Evolutionary conservation across 1,140 invertebrate genomes (phyloP), one percentile per base, ranked within the genome.

Genomic region (Phthorimaea operculella): DNA sequence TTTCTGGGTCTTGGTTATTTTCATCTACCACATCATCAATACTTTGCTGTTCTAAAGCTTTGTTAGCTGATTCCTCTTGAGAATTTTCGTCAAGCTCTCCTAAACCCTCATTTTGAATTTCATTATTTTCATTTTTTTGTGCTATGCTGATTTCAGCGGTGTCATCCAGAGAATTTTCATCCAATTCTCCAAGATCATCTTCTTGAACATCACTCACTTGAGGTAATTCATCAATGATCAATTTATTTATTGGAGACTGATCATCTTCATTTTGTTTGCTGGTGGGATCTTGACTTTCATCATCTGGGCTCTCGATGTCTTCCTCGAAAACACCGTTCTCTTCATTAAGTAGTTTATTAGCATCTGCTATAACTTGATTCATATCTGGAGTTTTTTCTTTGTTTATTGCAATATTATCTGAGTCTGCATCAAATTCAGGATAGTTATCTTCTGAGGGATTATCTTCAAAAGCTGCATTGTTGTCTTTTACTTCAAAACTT

Each of bases 1-100:
- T 52, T 28, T 54, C 52, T 10, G 11, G 11, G 36, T 53, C 64
- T 55, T 70, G 62, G 33, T 66, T 61, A 33, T 58, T 55, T 36
- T 64, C 64, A n/a, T 50, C 48, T 18, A 18, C 7, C 6, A 18
- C 5, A 4, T 50, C 11, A 34, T 34, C 33, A 34, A 34, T 34
- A 11, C 33, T 34, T 34, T 34, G 33, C 6, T n/a, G n/a, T n/a
- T n/a, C n/a, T n/a, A n/a, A n/a, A n/a, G n/a, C 14, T 4, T 4
- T 9, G 9, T 42, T 42, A 15, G 2, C 39, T n/a, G 11, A 4
- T 15, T 42, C 39, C 14, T 42, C 39, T n/a, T 42, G 11, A 1
- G 14, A 42, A 9, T n/a, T 42, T 15, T n/a, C 8, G 39, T 2
- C 14, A n/a, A n/a, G 8, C 1, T 42, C 39, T 1, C 4, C 39